Conservation (phyloP, 2,888 invertebrate species). For the Pristionchus maxplancki region DNA sequence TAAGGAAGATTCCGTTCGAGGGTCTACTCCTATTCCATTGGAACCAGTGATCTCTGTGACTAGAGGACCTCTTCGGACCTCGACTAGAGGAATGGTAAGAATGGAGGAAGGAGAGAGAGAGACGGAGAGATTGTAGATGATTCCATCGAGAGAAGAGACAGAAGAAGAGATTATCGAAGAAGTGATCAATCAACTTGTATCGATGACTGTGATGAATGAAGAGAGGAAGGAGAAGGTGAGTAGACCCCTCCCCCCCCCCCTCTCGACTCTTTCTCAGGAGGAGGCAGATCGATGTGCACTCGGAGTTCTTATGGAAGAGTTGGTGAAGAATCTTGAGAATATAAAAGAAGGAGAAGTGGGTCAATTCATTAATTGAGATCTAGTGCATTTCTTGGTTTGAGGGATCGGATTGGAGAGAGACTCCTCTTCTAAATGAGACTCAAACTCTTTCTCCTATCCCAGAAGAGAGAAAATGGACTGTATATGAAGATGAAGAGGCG, state of each 20-base stretch:
- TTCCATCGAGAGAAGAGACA: not conserved
- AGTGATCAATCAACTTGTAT: not conserved
- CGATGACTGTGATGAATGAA: not conserved
- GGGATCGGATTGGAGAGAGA: not conserved
- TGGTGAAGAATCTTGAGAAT: not conserved
- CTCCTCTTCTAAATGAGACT: not conserved
- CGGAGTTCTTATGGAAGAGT: not conserved
- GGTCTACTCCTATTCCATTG: not conserved
- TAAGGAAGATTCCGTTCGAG: not conserved
- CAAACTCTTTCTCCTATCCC: not conserved
- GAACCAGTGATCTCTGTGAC: not conserved
- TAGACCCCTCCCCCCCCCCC: too few species aligned
- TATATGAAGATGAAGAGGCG: not conserved
- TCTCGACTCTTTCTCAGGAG: not conserved
- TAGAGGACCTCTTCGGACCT: slow-evolving; percentile 13
- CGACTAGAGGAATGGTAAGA: too few species aligned
- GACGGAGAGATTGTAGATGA: not conserved
- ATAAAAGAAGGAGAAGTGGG: not conserved
- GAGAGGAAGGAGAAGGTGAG: not conserved
- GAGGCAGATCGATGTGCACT: not conserved
- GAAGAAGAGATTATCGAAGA: not conserved
- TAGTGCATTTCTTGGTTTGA: not conserved
- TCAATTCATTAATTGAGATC: not conserved
- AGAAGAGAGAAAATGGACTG: not conserved
- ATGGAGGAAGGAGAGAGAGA: not conserved